phyloP scores from a whole-genome alignment of 1,140 invertebrate genomes.

The Homalodisca vitripennis region DNA sequence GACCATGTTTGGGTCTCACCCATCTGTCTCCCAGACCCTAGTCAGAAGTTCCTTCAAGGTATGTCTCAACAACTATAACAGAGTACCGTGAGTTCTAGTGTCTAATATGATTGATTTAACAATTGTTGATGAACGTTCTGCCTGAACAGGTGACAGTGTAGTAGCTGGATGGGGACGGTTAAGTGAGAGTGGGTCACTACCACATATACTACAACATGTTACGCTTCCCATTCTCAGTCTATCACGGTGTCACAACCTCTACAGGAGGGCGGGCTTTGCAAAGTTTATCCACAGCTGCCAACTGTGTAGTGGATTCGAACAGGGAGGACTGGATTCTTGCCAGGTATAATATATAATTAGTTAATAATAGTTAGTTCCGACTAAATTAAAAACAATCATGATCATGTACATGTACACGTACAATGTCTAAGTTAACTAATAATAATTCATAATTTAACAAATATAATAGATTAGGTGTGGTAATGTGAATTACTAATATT shows the following conservation, averaged over 20 bases:
- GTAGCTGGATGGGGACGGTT: constrained; percentile 53
- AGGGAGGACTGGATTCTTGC: constrained; percentile 54
- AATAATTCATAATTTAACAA: too few species aligned
- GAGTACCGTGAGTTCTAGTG: not conserved
- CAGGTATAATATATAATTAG: too few species aligned
- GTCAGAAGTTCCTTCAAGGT: constrained; percentile 27
- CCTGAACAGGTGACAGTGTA: constrained; percentile 38
- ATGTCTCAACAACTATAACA: not conserved
- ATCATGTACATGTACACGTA: too few species aligned
- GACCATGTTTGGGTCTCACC: constrained; percentile 40
- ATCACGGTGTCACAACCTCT: constrained; percentile 37
- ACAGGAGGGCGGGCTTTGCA: constrained; percentile 36
- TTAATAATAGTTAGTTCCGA: too few species aligned
- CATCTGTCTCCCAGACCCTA: constrained; percentile 42
- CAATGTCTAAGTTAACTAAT: too few species aligned
- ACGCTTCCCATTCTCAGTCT: constrained; percentile 39
- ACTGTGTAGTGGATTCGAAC: constrained; percentile 50
- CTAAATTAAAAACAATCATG: too few species aligned
- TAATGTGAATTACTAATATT: too few species aligned
- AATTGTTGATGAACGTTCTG: not conserved
- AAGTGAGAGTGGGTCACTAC: constrained; percentile 39
- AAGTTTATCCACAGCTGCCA: constrained; percentile 41
- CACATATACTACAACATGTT: constrained; percentile 38
- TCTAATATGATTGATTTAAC: not conserved
- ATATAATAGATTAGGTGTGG: too few species aligned